Base-by-base conservation (phyloP, 2,797 vertebrate genomes). In the Pseudochromis fuscus region DNA sequence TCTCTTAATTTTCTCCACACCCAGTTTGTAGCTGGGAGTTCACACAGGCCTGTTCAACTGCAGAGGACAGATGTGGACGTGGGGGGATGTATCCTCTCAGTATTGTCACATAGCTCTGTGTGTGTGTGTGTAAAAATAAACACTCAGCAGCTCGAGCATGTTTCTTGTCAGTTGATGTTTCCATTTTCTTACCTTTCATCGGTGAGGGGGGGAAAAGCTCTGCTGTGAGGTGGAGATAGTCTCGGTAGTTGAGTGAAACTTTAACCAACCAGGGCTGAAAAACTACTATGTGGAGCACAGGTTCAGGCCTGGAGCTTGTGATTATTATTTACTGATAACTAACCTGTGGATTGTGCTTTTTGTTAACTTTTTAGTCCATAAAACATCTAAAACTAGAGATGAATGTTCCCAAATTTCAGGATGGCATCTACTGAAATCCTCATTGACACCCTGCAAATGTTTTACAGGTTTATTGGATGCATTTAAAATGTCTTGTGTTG, bases 121-220 rank as follows among this genome's bases (percentile, higher is more conserved):
- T 30, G 30, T 21, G 65, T 3, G 12, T 18, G 27, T 19, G 18
- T 18, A 40, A 37, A 35, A 13, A 21, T 37, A 77, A 72, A 79
- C 66, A 70, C n/a, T 73, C 2, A 0, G 4, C 30, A 38, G 59
- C 25, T 71, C 6, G 7, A 67, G 62, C 56, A 11, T 40, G 1
- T 62, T 15, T 66, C 46, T 73, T 44, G 42, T 71, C 50, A 31
- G 61, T 21, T 48, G 68, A 72, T 67, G 64, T 72, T 81, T 63
- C 58, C 0, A 0, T 49, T 50, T 44, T 73, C 10, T 46, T 44
- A 61, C 61, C 68, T 82, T 79, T 74, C 65, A 73, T 80, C 72
- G 35, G 21, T 0, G 23, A 72, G 44, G n/a, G 31, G 31, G 31
- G 11, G 12, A 33, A 33, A 45, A n/a, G 28, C 37, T 30, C 4